Percentiles rank a stretch among this genome's conserved stretches.
These are phyloP conservation scores for Ericerus pela DNA, from an alignment of 1,140 invertebrate genomes.

Conservation along the genomic window DNA sequence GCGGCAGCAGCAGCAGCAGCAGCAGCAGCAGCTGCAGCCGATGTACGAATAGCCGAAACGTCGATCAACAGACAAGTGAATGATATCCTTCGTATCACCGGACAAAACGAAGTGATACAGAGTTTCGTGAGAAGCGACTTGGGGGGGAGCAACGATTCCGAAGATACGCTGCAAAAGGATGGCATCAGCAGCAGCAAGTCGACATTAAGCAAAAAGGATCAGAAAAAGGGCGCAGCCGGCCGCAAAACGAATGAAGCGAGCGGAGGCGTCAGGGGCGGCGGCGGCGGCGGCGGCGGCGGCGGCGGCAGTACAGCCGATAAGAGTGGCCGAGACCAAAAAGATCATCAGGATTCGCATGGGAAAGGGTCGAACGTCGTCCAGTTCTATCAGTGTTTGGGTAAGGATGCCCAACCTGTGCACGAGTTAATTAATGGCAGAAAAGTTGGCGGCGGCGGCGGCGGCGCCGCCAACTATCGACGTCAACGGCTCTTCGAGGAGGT, in stretches of 20 bases:
- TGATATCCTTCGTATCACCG: slow-evolving; percentile 21
- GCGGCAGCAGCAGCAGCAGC: no score
- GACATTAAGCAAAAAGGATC: background rate
- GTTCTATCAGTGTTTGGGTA: slow-evolving; percentile 10
- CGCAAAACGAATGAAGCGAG: no score
- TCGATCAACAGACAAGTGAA: slow-evolving; percentile 18
- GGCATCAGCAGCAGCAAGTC: slow-evolving; percentile 16
- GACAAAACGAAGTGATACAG: slow-evolving; percentile 25
- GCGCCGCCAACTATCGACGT: slow-evolving; percentile 28
- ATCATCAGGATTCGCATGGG: slow-evolving; percentile 28
- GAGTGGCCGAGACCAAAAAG: background rate
- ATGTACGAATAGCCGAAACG: no score
- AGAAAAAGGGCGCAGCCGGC: slow-evolving; percentile 20
- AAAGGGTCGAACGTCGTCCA: background rate
- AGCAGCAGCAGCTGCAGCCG: no score
- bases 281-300: background rate
- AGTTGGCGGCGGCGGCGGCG: slow-evolving; percentile 30
- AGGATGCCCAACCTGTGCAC: slow-evolving; percentile 30
- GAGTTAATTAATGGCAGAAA: slow-evolving; percentile 30
- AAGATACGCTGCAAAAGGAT: slow-evolving; percentile 9
- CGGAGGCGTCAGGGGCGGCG: slow-evolving; percentile 12
- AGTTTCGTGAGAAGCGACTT: slow-evolving; percentile 23
- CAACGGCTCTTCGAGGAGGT: slow-evolving; percentile 46
- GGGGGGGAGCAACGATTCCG: slow-evolving; percentile 4
- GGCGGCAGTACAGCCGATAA: background rate